phyloP scores from a whole-genome alignment of 2,888 invertebrate species.

The Apamea monoglypha region DNA sequence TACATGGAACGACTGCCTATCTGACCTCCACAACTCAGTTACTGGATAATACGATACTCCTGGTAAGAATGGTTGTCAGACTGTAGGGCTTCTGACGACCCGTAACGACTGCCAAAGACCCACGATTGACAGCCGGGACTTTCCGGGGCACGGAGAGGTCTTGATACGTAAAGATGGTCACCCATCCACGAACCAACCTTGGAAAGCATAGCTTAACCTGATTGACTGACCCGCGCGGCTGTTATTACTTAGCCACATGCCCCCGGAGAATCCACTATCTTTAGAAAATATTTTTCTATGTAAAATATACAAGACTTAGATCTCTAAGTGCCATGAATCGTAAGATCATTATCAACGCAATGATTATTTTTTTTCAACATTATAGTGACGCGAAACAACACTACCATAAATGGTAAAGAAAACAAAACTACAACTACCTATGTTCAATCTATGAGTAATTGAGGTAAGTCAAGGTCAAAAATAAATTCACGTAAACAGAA shows the following conservation, averaged over 20 bases:
- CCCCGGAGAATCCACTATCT: not conserved
- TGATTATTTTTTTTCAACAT: slow-evolving; percentile 6
- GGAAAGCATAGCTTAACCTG: not conserved
- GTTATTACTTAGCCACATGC: too few species aligned
- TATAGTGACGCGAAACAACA: slow-evolving; percentile 2
- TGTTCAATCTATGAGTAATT: slow-evolving; percentile 3
- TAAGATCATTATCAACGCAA: slow-evolving; percentile 13
- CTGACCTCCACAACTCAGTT: too few species aligned
- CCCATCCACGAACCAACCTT: not conserved
- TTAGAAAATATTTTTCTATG: not conserved
- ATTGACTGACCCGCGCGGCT: too few species aligned
- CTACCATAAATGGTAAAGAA: slow-evolving; percentile 38
- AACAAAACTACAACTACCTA: slow-evolving; percentile 10
- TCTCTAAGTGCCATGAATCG: not conserved
- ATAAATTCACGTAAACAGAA: slow-evolving; percentile 1
- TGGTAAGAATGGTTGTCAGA: too few species aligned
- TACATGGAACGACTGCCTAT: too few species aligned
- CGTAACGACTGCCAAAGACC: too few species aligned
- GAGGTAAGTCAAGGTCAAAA: slow-evolving; percentile 17
- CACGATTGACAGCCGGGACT: too few species aligned
- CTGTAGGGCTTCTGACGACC: too few species aligned
- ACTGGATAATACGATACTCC: too few species aligned
- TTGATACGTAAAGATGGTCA: too few species aligned
- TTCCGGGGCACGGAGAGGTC: too few species aligned
- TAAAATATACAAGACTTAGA: not conserved